Conservation (phyloP, 2,888 invertebrate species). For the Synanthedon vespiformis region DNA sequence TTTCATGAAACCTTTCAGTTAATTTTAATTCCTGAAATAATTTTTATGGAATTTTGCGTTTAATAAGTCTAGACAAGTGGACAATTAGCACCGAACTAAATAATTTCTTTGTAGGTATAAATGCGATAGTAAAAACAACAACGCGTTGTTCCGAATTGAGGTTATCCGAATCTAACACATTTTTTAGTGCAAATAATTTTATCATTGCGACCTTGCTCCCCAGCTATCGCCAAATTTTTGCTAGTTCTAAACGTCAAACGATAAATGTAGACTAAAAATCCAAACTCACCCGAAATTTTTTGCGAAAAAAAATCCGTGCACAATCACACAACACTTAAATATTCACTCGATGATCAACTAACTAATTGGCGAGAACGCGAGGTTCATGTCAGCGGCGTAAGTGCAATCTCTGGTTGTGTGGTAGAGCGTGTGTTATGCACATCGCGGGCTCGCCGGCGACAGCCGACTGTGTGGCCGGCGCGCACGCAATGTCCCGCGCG, state of each 20-base stretch:
- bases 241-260: constrained; percentile 51
- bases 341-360: constrained; percentile 1
- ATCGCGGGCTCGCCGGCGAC: constrained; percentile 55
- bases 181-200: constrained; percentile 68
- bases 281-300: constrained; percentile 22
- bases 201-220: constrained; percentile 66
- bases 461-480: constrained; percentile 54
- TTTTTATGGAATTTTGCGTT: too few species aligned
- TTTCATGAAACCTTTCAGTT: too few species aligned
- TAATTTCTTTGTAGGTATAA: not conserved
- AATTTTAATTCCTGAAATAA: too few species aligned
- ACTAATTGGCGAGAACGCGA: constrained; percentile 8
- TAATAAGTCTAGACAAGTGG: too few species aligned
- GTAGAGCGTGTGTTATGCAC: constrained; percentile 29
- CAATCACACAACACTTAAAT: constrained; percentile 1
- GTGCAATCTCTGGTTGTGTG: constrained; percentile 26
- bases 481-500: constrained; percentile 41
- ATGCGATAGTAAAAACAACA: constrained; percentile 23
- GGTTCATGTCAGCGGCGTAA: constrained; percentile 23
- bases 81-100: too few species aligned
- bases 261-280: constrained; percentile 35
- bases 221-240: constrained; percentile 60
- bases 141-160: constrained; percentile 58
- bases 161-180: constrained; percentile 65
- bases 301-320: constrained; percentile 3